These are phyloP conservation scores for Brachymystax lenok DNA, from an alignment of 2,797 vertebrate species.

Conservation along the genomic window DNA sequence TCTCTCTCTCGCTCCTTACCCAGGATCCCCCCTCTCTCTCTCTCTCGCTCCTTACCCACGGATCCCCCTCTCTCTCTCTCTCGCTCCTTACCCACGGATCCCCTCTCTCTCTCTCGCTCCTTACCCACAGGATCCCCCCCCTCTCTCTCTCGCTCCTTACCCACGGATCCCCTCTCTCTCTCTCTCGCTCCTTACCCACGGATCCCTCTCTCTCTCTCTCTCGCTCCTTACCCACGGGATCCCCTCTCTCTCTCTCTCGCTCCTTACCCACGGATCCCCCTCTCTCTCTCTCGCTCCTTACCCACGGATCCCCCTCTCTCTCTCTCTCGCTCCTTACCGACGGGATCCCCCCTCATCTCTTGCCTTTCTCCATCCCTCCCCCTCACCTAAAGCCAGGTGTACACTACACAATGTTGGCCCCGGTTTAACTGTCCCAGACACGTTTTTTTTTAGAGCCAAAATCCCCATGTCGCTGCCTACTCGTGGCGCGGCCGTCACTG, in stretches of 20 bases:
- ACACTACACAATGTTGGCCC: not conserved
- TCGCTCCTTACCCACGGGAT: too few relatives aligned
- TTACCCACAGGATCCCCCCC: too few relatives aligned
- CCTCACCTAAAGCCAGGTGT: not conserved
- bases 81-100: not conserved
- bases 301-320: not conserved
- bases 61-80: not conserved
- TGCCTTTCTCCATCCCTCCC: not conserved
- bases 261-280: not conserved
- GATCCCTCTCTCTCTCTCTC: too few relatives aligned
- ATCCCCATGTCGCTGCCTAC: too few relatives aligned
- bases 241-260: not conserved
- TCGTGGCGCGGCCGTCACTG: too few relatives aligned
- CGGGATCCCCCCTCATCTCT: not conserved
- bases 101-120: too few relatives aligned
- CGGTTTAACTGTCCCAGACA: too few relatives aligned
- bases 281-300: not conserved
- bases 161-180: not conserved
- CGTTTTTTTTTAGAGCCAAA: too few relatives aligned
- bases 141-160: too few relatives aligned
- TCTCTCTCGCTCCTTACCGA: not conserved
- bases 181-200: not conserved
- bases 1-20: too few relatives aligned
- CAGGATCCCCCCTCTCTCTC: too few relatives aligned
- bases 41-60: too few relatives aligned